Evolutionary conservation across 2,888 invertebrate genomes (phyloP), one percentile per base, ranked within the genome.

Genomic region (Pseudococcus longispinus): DNA sequence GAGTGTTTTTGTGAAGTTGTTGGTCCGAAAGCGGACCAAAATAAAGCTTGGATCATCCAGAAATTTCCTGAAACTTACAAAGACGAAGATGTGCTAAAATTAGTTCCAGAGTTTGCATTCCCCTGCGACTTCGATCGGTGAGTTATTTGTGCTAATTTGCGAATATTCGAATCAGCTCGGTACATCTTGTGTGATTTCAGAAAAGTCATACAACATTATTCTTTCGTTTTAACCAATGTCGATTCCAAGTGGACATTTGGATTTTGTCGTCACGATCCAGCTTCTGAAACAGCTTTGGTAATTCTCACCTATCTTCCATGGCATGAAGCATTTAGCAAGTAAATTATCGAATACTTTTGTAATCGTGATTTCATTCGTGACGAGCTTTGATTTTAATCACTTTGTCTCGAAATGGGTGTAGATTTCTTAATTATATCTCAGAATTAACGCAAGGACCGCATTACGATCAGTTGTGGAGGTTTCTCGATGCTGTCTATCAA

Each of bases 231-330:
- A 90, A 99, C 99, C 32, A 97, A 96, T 89, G 93, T 95, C 89
- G 97, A 98, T 90, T 97, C 98, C 37, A 97, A 97, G 92, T 98
- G 97, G 94, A 97, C 97, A 60, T 99, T 97, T 92, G 98, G 98
- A 89, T 99, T 97, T 91, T 98, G 98, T 91, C 95, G 99, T 37
- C 97, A 97, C 91, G 97, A 98, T 91, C 96, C 98, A 6, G 95
- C 95, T 90, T 94, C 95, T 32, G 94, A 96, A 90, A 95, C 96
- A 26, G 96, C 97, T 88, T 92, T 96, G 90, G 95, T 97, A 82
- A 91, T 97, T 89, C 92, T 96, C 89, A 98, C 98, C 90, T 96
- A 95, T 91, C 93, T 98, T 90, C 98, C 98, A 89, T 99, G 98
- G 98, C 98, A 98, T 91, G 97, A 98, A 91, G 95, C 95, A 90